phyloP scores from a whole-genome alignment of 2,113 vertebrate species.

The Antechinus flavipes region DNA sequence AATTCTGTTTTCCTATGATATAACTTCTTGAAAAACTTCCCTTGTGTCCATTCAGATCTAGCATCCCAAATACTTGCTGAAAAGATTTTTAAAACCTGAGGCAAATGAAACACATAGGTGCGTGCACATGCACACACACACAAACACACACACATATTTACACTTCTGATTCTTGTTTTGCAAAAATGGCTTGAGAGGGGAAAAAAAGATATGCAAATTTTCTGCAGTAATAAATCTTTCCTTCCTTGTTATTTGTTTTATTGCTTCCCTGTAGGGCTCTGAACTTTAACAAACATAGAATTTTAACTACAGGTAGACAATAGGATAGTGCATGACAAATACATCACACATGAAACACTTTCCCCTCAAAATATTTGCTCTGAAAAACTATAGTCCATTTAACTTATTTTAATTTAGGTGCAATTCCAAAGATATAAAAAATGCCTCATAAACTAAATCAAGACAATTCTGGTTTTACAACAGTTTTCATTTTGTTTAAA shows the following conservation, averaged over 20 bases:
- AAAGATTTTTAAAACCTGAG: conserved; percentile 56
- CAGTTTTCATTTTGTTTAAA: conserved; percentile 59
- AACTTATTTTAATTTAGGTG: conserved; percentile 72
- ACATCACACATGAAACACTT: conserved; percentile 54
- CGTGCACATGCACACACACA: neutral
- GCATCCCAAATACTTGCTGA: conserved; percentile 43
- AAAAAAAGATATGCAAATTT: conserved; percentile 60
- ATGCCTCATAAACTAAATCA: conserved; percentile 70
- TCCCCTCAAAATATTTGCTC: conserved; percentile 62
- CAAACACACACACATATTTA: conserved; percentile 58
- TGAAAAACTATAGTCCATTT: conserved; percentile 64
- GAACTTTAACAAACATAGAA: conserved; percentile 46
- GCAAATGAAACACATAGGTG: conserved; percentile 56
- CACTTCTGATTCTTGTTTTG: conserved; percentile 66
- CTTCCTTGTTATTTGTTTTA: conserved; percentile 46
- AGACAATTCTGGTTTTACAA: conserved; percentile 50
- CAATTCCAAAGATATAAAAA: conserved; percentile 81
- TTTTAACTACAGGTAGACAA: conserved; percentile 65
- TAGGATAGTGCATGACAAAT: conserved; percentile 57
- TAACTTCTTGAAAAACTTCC: neutral
- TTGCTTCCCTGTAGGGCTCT: conserved; percentile 54
- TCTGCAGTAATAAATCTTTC: conserved; percentile 52
- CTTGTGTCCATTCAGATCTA: conserved; percentile 8
- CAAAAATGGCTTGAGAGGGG: conserved; percentile 64
- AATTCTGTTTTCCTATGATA: neutral